phyloP scores from a whole-genome alignment of 2,888 invertebrate species.

The Cynaeus angustus region DNA sequence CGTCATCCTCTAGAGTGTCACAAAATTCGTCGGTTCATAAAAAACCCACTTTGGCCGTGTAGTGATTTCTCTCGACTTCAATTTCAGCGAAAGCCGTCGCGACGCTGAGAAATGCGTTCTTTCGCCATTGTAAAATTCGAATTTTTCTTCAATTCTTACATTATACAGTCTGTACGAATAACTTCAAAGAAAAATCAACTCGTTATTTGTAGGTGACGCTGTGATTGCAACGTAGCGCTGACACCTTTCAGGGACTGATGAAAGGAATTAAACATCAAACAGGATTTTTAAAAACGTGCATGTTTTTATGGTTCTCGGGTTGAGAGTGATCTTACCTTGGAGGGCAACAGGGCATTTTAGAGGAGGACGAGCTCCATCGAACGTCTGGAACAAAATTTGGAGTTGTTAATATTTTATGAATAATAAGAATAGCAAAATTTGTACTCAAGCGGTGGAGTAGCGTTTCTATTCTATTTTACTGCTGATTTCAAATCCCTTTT shows the following conservation, averaged over 20 bases:
- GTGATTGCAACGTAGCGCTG: slow-evolving; percentile 8
- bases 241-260: slow-evolving; percentile 14
- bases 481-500: too few species aligned
- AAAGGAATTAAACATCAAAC: slow-evolving; percentile 20
- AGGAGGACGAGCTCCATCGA: not conserved
- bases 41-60: not conserved
- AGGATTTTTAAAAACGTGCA: not conserved
- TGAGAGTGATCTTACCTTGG: slow-evolving; percentile 5
- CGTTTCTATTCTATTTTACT: too few species aligned
- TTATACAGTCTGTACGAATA: not conserved
- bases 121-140: not conserved
- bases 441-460: too few species aligned
- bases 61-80: slow-evolving; percentile 1
- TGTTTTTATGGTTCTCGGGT: not conserved
- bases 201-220: slow-evolving; percentile 18
- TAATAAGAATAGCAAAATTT: too few species aligned
- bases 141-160: slow-evolving; percentile 4
- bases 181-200: slow-evolving; percentile 30
- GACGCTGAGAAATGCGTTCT: not conserved
- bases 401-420: not conserved
- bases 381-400: not conserved
- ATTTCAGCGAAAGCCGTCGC: not conserved
- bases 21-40: too few species aligned
- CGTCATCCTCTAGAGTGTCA: too few species aligned
- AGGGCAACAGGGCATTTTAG: slow-evolving; percentile 1